Percentiles rank a stretch among this genome's conserved stretches.
phyloP scores from a whole-genome alignment of 2,888 invertebrate genomes.

The Anoncus sp. region DNA sequence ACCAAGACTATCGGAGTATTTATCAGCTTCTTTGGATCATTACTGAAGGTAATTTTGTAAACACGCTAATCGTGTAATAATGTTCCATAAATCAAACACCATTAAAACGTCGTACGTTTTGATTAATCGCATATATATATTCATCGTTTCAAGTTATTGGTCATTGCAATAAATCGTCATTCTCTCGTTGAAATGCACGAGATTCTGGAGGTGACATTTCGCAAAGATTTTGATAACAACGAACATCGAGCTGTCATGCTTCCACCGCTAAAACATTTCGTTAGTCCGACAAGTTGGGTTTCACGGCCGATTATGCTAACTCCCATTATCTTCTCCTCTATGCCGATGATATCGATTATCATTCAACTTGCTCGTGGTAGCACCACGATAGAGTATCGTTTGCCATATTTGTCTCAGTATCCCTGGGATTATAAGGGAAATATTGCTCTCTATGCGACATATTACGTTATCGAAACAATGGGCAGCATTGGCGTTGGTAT shows the following conservation, averaged over 20 bases:
- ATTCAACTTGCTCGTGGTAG: constrained; percentile 20
- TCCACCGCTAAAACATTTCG: constrained; percentile 3
- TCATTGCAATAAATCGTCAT: neutral
- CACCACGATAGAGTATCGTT: constrained; percentile 18
- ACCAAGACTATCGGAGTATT: neutral
- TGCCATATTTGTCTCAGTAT: constrained; percentile 26
- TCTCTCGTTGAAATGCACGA: neutral
- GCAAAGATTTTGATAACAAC: neutral
- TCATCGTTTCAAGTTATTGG: neutral
- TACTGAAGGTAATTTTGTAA: neutral
- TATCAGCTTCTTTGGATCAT: neutral
- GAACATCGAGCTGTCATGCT: neutral
- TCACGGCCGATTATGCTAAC: neutral
- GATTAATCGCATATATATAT: too few species aligned
- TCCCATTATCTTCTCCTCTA: neutral
- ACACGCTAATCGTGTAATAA: neutral
- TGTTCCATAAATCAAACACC: neutral
- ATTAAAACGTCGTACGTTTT: too few species aligned
- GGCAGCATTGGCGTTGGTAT: constrained; percentile 38
- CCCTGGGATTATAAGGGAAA: constrained; percentile 36
- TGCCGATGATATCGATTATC: constrained; percentile 28
- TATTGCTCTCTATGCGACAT: constrained; percentile 54
- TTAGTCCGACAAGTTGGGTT: constrained; percentile 4
- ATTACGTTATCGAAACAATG: constrained; percentile 58
- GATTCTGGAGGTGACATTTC: neutral